These are phyloP conservation scores for Poeciliopsis infans DNA, from an alignment of 2,797 vertebrate genomes.

Conservation along the genomic window DNA sequence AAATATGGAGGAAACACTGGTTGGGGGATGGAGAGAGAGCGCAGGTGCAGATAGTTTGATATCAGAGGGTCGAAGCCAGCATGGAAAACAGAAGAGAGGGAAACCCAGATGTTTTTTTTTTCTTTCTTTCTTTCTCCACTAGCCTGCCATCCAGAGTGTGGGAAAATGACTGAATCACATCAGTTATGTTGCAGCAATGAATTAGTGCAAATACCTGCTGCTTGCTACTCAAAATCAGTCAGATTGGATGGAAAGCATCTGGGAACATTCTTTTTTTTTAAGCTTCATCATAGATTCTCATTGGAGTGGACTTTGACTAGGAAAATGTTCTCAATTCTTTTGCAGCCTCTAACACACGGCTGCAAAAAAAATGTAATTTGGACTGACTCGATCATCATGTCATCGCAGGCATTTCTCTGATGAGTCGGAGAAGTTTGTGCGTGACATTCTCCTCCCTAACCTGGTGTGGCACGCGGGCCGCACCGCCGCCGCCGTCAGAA, in stretches of 20 bases:
- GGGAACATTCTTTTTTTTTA: neutral
- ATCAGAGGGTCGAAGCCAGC: constrained; percentile 30
- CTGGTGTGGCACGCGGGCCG: constrained; percentile 92
- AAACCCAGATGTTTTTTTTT: constrained; percentile 53
- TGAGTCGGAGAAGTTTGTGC: constrained; percentile 84
- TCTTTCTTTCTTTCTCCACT: constrained; percentile 4
- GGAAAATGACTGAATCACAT: constrained; percentile 40
- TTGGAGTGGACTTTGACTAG: neutral
- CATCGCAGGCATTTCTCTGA: constrained; percentile 82
- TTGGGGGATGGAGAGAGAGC: constrained; percentile 2
- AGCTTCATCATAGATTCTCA: neutral
- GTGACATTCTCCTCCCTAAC: constrained; percentile 88
- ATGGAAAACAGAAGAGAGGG: constrained; percentile 37
- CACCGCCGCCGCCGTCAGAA: constrained; percentile 89
- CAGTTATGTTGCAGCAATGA: constrained; percentile 16
- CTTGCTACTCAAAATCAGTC: neutral
- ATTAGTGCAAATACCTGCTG: neutral
- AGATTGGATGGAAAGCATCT: neutral
- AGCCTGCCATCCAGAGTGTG: constrained; percentile 27
- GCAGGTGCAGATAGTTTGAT: constrained; percentile 25
- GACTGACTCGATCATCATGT: neutral
- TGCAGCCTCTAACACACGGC: neutral
- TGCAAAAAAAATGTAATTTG: neutral
- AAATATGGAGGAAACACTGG: neutral
- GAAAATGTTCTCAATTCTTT: neutral